Conservation (phyloP, 2,797 vertebrate species). For the Toxotes lorentzi region DNA sequence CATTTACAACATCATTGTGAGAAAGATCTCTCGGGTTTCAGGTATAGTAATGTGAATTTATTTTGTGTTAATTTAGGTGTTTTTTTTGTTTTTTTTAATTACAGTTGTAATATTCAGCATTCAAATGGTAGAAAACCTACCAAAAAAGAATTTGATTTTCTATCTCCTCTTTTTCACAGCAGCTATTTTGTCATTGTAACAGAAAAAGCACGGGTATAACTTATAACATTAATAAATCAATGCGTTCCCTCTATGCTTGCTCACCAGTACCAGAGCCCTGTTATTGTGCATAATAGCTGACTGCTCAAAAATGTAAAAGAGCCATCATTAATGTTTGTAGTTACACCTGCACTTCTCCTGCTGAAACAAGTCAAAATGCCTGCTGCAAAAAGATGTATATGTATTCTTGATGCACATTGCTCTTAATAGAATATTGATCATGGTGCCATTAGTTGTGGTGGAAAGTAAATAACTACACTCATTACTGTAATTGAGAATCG, state of each 20-base stretch:
- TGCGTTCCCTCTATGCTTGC: neutral
- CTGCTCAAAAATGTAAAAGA: neutral
- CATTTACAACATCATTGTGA: neutral
- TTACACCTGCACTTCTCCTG: neutral
- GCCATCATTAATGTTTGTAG: neutral
- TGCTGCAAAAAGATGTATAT: neutral
- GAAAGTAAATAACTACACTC: conserved; percentile 39
- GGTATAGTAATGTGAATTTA: neutral
- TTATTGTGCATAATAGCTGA: neutral
- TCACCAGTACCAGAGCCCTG: neutral
- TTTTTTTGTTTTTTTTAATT: neutral
- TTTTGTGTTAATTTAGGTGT: neutral
- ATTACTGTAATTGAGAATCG: conserved; percentile 37
- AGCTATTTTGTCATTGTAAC: neutral
- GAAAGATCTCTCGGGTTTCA: neutral
- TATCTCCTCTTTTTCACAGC: neutral
- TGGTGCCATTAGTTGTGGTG: conserved; percentile 17
- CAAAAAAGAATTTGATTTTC: neutral
- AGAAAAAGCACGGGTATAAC: neutral
- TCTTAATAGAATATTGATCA: conserved; percentile 32
- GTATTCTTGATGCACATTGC: neutral
- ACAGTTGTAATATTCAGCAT: neutral
- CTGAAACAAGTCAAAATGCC: conserved; percentile 2
- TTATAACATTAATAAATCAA: neutral
- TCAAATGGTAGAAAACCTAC: neutral